Percentiles rank a stretch among this genome's conserved stretches.
phyloP scores from a whole-genome alignment of 1,140 invertebrate genomes.

The Sycophila sp. region DNA sequence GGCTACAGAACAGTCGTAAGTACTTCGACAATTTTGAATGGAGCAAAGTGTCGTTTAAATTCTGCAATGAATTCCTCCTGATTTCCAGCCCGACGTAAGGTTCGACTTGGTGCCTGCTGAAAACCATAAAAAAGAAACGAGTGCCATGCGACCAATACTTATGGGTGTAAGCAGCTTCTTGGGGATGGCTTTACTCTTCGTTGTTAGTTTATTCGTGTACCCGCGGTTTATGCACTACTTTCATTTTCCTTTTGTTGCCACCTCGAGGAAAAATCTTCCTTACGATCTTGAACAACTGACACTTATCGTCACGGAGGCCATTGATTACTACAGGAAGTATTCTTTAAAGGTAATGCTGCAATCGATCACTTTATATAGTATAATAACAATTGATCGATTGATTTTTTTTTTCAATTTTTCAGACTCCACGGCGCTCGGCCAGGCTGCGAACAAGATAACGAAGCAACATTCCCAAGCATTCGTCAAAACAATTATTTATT shows the following conservation, averaged over 20 bases:
- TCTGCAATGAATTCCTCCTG: background rate
- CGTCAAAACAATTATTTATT: too few relatives aligned
- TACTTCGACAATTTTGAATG: background rate
- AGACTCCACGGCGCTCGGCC: too few relatives aligned
- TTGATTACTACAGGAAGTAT: constrained; percentile 25
- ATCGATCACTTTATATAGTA: too few relatives aligned
- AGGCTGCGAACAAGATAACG: too few relatives aligned
- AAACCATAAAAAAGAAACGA: constrained; percentile 18
- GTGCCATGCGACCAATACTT: constrained; percentile 31
- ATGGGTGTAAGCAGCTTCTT: constrained; percentile 36
- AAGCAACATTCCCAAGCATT: too few relatives aligned
- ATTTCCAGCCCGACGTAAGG: constrained; percentile 21
- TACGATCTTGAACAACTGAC: constrained; percentile 11
- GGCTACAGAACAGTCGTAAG: constrained; percentile 30
- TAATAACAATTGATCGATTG: too few relatives aligned
- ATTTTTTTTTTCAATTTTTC: too few relatives aligned
- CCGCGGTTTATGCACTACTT: constrained; percentile 19
- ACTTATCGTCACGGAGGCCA: constrained; percentile 22
- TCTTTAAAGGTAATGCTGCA: constrained; percentile 9
- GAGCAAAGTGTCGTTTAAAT: background rate
- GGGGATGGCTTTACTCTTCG: constrained; percentile 37
- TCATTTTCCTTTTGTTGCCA: constrained; percentile 22
- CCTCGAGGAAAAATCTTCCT: background rate
- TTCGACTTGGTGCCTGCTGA: background rate
- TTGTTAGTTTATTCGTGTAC: constrained; percentile 31